Conservation (phyloP, 2,888 invertebrate genomes). For the Syrista parreyssii region DNA sequence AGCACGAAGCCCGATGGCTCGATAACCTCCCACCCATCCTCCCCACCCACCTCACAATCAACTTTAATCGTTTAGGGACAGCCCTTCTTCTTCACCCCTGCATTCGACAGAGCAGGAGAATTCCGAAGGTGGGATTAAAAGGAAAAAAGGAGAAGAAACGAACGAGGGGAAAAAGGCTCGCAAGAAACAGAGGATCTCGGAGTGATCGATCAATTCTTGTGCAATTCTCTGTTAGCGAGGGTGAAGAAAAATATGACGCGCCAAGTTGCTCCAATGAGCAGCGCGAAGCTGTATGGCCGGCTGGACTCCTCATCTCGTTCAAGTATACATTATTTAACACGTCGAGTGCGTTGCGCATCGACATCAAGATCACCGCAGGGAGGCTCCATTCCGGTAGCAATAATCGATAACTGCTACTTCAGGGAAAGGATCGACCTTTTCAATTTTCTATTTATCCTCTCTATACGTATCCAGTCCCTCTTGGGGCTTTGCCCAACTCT, state of each 20-base stretch:
- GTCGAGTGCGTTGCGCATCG: too few relatives aligned
- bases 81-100: constrained; percentile 5
- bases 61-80: constrained; percentile 3
- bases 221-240: too few relatives aligned
- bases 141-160: constrained; percentile 15
- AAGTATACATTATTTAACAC: too few relatives aligned
- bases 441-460: constrained; percentile 11
- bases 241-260: too few relatives aligned
- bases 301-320: too few relatives aligned
- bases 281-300: too few relatives aligned
- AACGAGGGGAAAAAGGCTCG: background rate
- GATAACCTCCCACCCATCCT: constrained; percentile 16
- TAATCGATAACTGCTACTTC: too few relatives aligned
- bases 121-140: constrained; percentile 20
- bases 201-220: too few relatives aligned
- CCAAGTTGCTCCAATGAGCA: too few relatives aligned
- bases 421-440: background rate
- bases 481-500: background rate
- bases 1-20: background rate
- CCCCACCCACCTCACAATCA: constrained; percentile 5
- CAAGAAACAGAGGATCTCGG: too few relatives aligned
- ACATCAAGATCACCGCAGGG: too few relatives aligned
- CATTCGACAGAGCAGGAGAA: constrained; percentile 18
- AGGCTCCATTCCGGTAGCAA: too few relatives aligned
- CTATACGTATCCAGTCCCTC: background rate